Conservation (phyloP, 1,140 invertebrate species). For the Euwallacea similis region DNA sequence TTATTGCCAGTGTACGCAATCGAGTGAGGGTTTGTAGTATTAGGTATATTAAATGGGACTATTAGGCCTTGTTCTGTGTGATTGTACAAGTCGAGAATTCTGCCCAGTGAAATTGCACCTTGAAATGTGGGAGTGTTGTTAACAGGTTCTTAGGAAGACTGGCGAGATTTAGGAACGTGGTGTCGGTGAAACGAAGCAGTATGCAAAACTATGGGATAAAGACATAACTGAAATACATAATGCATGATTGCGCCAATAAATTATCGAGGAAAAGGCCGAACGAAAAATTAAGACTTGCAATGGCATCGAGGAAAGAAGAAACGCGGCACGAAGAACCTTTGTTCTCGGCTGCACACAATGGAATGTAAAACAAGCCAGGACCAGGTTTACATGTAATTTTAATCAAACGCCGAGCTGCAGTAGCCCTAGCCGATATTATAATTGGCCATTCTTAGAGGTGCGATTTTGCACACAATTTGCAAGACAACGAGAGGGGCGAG, state of each 20-base stretch:
- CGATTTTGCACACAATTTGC: conserved; percentile 54
- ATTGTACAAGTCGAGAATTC: too few relatives aligned
- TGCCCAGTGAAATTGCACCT: neutral
- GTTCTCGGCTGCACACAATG: conserved; percentile 52
- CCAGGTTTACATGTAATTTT: conserved; percentile 53
- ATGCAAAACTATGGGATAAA: conserved; percentile 37
- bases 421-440: conserved; percentile 51
- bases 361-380: conserved; percentile 54
- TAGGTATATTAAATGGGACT: too few relatives aligned
- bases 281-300: conserved; percentile 52
- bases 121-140: conserved; percentile 5
- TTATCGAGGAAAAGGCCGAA: conserved; percentile 44
- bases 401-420: conserved; percentile 50
- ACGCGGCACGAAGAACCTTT: conserved; percentile 52
- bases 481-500: conserved; percentile 39
- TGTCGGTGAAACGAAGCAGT: neutral
- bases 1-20: neutral
- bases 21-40: too few relatives aligned
- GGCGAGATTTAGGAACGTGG: too few relatives aligned
- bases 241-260: conserved; percentile 48
- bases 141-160: neutral
- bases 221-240: conserved; percentile 46
- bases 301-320: conserved; percentile 43
- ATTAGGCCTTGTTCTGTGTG: too few relatives aligned
- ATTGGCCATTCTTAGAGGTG: conserved; percentile 49